Evolutionary conservation across 2,797 vertebrate genomes (phyloP).

Genomic region (Loris lydekkerianus): DNA sequence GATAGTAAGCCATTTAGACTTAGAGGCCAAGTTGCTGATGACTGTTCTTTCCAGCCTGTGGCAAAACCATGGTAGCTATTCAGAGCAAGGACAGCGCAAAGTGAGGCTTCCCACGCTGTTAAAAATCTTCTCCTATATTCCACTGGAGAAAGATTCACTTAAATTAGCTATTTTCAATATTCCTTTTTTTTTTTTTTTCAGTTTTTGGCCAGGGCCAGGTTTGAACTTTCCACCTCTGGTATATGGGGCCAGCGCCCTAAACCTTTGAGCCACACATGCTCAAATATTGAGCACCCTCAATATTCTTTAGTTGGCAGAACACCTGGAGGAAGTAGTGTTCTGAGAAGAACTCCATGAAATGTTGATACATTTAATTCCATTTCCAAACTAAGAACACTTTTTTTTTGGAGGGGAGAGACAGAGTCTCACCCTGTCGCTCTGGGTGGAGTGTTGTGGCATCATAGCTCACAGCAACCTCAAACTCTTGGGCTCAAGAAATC

Average conservation of each 20-base stretch:
- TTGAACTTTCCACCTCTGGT: too few species aligned
- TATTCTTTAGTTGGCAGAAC: conserved; percentile 67
- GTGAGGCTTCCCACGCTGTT: not conserved
- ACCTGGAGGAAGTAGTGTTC: conserved; percentile 67
- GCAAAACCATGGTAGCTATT: conserved; percentile 47
- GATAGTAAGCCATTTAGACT: not conserved
- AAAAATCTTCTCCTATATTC: conserved; percentile 3
- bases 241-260: too few species aligned
- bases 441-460: too few species aligned
- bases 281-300: not conserved
- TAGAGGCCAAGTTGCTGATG: conserved; percentile 15
- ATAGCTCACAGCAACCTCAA: too few species aligned
- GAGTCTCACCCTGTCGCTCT: too few species aligned
- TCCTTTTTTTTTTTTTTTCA: not conserved
- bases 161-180: conserved; percentile 66
- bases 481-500: too few species aligned
- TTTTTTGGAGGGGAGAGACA: too few species aligned
- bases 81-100: not conserved
- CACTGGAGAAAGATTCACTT: conserved; percentile 65
- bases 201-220: too few species aligned
- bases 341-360: conserved; percentile 71
- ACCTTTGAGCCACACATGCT: too few species aligned
- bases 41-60: conserved; percentile 9
- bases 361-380: conserved; percentile 72
- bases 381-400: conserved; percentile 64